Percentiles rank a stretch among this genome's conserved stretches.
These are phyloP conservation scores for Oscheius myriophilus DNA, from an alignment of 2,888 invertebrate species.

Conservation along the genomic window DNA sequence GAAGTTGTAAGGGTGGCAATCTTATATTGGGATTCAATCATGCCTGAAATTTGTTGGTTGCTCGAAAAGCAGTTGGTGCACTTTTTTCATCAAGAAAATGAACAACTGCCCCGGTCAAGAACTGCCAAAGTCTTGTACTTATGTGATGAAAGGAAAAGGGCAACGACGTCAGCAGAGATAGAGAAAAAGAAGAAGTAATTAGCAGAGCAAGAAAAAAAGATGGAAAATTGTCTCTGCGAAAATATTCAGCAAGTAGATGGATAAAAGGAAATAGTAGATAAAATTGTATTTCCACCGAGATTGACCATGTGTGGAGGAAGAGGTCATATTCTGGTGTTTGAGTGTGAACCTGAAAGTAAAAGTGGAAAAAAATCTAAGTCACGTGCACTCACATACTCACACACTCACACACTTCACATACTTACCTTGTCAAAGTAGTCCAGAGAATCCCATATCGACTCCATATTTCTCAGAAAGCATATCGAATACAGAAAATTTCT, in stretches of 20 bases:
- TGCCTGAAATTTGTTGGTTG: too few species aligned
- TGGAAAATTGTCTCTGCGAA: too few species aligned
- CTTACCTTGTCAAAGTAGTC: constrained; percentile 2
- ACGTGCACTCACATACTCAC: too few species aligned
- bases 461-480: constrained; percentile 6
- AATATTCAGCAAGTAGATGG: too few species aligned
- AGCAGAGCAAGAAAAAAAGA: neutral
- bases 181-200: neutral
- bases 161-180: neutral
- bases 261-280: too few species aligned
- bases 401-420: too few species aligned
- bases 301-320: constrained; percentile 11
- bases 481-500: neutral
- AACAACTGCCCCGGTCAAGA: neutral
- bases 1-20: too few species aligned
- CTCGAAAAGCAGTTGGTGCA: too few species aligned
- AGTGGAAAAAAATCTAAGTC: too few species aligned
- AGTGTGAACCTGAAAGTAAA: too few species aligned
- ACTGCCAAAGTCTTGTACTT: constrained; percentile 3
- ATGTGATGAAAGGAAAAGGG: neutral
- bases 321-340: neutral
- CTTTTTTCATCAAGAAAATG: neutral
- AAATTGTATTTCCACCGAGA: constrained; percentile 12
- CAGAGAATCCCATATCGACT: neutral
- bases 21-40: too few species aligned